phyloP scores from a whole-genome alignment of 2,888 invertebrate genomes.

The Lepidocyrtoides sp. region DNA sequence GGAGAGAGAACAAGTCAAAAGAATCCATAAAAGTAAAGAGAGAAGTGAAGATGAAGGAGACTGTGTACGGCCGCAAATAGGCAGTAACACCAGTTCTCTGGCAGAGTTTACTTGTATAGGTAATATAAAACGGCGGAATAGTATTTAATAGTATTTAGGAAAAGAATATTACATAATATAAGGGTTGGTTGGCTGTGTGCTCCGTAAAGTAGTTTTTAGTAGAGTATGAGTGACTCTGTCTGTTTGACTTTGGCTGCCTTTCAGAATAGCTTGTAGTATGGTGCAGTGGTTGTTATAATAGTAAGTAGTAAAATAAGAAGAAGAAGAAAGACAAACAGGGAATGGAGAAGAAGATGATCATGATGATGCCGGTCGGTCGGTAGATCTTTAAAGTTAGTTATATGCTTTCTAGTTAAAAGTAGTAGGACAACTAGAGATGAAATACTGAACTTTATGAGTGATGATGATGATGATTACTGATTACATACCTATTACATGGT shows the following conservation, averaged over 20 bases:
- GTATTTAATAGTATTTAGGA: too few relatives aligned
- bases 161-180: too few relatives aligned
- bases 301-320: not conserved
- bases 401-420: slow-evolving; percentile 20
- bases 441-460: not conserved
- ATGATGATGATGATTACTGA: not conserved
- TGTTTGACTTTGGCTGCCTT: slow-evolving; percentile 20
- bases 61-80: slow-evolving; percentile 44
- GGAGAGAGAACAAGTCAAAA: slow-evolving; percentile 57
- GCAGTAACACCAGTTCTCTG: slow-evolving; percentile 22
- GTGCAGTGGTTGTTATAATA: not conserved
- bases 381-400: slow-evolving; percentile 7
- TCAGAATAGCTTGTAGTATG: too few relatives aligned
- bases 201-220: not conserved
- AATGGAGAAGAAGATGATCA: not conserved
- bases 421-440: not conserved
- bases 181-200: not conserved
- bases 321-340: slow-evolving; percentile 1
- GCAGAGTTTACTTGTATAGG: not conserved
- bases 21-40: slow-evolving; percentile 62
- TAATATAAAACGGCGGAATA: too few relatives aligned
- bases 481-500: not conserved
- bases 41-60: slow-evolving; percentile 16
- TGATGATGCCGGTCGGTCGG: slow-evolving; percentile 1
- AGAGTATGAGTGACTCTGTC: not conserved